phyloP scores from a whole-genome alignment of 1,140 invertebrate species.

The Hormaphis cornu region DNA sequence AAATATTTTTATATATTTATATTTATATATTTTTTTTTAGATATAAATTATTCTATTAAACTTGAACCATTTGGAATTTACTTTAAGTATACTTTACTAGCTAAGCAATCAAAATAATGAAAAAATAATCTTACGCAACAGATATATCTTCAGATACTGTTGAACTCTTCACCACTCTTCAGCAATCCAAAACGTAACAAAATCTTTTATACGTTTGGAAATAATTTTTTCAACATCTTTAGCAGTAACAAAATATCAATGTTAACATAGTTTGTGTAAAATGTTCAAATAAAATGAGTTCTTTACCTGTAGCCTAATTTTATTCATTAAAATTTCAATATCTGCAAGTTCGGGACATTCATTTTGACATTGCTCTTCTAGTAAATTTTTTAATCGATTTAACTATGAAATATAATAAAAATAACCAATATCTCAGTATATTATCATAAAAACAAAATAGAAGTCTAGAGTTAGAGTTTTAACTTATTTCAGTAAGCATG shows the following conservation, averaged over 20 bases:
- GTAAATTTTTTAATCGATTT: neutral
- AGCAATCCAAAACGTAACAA: constrained; percentile 5
- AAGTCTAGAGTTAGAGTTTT: too few relatives aligned
- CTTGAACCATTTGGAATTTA: too few relatives aligned
- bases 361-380: constrained; percentile 9
- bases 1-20: too few relatives aligned
- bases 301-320: neutral
- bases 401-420: neutral
- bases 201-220: constrained; percentile 25
- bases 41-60: too few relatives aligned
- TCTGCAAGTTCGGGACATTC: neutral
- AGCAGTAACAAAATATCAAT: neutral
- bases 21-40: too few relatives aligned
- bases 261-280: neutral
- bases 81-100: too few relatives aligned
- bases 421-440: too few relatives aligned
- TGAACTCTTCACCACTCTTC: constrained; percentile 19
- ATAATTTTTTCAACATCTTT: constrained; percentile 14
- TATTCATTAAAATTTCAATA: constrained; percentile 18
- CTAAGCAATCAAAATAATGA: too few relatives aligned
- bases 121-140: constrained; percentile 14
- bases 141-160: constrained; percentile 24
- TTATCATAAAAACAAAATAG: too few relatives aligned
- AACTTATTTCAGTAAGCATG: constrained; percentile 4
- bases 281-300: neutral